Evolutionary conservation across 2,113 vertebrate genomes (phyloP).

Genomic region (Apaloderma vittatum): DNA sequence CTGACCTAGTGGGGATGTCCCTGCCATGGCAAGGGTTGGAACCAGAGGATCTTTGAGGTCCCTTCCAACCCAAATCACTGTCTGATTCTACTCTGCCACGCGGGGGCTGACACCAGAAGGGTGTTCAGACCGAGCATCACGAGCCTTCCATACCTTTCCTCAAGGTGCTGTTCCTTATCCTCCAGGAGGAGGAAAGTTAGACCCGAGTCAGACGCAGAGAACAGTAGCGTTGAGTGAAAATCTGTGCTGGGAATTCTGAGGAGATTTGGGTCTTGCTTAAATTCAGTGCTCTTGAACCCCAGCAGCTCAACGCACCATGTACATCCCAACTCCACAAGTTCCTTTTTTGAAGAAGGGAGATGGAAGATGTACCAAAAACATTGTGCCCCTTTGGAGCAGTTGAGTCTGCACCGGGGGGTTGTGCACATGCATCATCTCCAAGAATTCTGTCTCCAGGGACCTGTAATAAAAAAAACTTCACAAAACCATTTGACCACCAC

Average conservation of each 20-base stretch:
- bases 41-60: no score
- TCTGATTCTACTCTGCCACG: no score
- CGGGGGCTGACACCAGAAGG: neutral
- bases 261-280: no score
- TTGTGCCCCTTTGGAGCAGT: no score
- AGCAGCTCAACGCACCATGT: neutral
- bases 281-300: neutral
- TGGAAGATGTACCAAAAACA: neutral
- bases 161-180: neutral
- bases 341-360: neutral
- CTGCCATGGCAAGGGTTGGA: no score
- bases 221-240: rapidly evolving
- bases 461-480: neutral
- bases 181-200: neutral
- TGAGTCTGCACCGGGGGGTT: no score
- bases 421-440: no score
- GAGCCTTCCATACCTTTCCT: neutral
- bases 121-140: rapidly evolving
- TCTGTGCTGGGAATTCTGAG: neutral
- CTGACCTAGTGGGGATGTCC: no score
- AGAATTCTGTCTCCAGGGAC: neutral
- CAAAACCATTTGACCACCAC: neutral
- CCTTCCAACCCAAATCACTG: no score
- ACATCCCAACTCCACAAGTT: neutral
- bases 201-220: neutral